Evolutionary conservation across 2,113 vertebrate genomes (phyloP).

Genomic region (Tamias sibiricus): DNA sequence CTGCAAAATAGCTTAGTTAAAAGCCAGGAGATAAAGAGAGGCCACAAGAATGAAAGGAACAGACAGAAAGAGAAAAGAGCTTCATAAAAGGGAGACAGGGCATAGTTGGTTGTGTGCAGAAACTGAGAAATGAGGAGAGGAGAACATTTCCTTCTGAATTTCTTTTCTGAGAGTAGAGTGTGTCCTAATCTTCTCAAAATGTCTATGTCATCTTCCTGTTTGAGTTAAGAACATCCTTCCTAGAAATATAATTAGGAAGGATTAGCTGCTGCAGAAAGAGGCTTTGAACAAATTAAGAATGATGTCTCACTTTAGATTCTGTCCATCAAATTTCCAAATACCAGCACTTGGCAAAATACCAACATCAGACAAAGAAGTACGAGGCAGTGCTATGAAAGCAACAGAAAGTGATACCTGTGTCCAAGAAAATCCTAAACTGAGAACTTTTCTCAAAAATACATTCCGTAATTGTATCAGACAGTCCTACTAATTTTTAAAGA

Average conservation of each 20-base stretch:
- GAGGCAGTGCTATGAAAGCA: background rate
- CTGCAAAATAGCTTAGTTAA: constrained; percentile 47
- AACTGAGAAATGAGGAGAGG: background rate
- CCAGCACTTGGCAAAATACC: constrained; percentile 53
- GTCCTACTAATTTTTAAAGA: background rate
- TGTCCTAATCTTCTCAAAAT: constrained; percentile 57
- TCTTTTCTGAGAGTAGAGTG: constrained; percentile 36
- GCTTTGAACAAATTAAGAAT: constrained; percentile 67
- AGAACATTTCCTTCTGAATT: constrained; percentile 7
- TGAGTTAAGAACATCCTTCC: constrained; percentile 75
- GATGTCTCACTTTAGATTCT: constrained; percentile 62
- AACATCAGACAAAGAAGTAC: constrained; percentile 26
- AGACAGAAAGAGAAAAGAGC: background rate
- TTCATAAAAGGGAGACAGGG: accelerated
- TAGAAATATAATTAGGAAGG: constrained; percentile 74
- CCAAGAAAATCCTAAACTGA: constrained; percentile 17
- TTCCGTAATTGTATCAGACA: background rate
- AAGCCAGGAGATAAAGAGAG: background rate
- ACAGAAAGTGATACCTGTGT: background rate
- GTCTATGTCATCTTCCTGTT: constrained; percentile 62
- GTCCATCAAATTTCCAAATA: constrained; percentile 70
- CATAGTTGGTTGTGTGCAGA: background rate
- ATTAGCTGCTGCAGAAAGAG: constrained; percentile 63
- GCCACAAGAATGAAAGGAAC: background rate
- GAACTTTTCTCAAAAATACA: background rate